Base-by-base conservation (phyloP, 2,888 invertebrate species). In the Oligia latruncula region DNA sequence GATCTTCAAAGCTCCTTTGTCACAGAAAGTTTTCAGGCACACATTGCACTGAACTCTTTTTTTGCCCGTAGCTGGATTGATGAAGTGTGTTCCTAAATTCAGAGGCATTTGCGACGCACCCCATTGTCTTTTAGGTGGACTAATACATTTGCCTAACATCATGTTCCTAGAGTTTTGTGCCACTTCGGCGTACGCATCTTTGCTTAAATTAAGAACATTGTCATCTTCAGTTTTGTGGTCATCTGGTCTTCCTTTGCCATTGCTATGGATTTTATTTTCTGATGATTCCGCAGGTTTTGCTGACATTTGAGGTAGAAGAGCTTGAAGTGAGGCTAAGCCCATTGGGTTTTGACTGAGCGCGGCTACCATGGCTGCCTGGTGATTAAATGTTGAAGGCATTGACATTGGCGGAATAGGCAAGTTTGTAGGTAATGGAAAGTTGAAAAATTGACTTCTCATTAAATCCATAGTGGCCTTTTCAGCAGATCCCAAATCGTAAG, bases 1-100 rank as follows among this genome's bases (percentile, higher is more conserved):
- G 13, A 99, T 99, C 96, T 99, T 99, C 46, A 99, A 97, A 1
- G 99, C 99, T 83, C 99, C 99, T 97, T 99, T 99, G 97, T 99
- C 99, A 97, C 99, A 99, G 97, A 99, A 99, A 29, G 99, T 99
- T 97, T 99, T 99, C 83, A 99, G 97, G 94, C 99, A 99, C 66
- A 99, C 99, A 91, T 99, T 99, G 95, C 99, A 99, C 94, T 99
- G 99, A 5, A 99, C 99, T 86, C 99, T 98, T 93, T 99, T 99
- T 95, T 99, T 99, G 0, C 99, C 99, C 0, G 99, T 99, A 0
- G 98, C 98, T 1, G 99, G 99, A 93, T 99, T 99, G 55, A 99
- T 99, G 87, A 99, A 98, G 89, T 99, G 98, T 0, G 99, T 99
- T 20, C 99, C 99, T 84, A 98, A 96, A 90, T 98, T 98, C 4